phyloP scores from a whole-genome alignment of 2,797 vertebrate species.

The Ctenopoma kingsleyae region DNA sequence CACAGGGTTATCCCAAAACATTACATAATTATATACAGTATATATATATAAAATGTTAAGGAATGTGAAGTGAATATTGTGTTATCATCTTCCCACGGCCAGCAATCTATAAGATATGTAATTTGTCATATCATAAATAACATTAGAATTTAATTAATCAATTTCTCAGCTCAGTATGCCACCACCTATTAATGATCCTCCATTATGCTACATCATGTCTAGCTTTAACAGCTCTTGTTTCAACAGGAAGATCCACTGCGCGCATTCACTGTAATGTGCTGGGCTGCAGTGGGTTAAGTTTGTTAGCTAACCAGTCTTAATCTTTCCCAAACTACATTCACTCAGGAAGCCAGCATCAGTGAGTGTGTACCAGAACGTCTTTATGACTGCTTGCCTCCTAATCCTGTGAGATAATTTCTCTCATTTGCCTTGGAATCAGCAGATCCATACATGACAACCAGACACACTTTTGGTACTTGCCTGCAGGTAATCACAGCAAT shows the following conservation, averaged over 20 bases:
- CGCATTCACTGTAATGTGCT: no score
- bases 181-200: neutral
- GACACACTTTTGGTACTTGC: neutral
- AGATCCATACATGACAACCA: neutral
- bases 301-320: constrained; percentile 12
- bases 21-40: no score
- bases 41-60: no score
- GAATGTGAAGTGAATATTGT: no score
- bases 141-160: no score
- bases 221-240: no score
- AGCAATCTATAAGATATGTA: no score
- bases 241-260: no score
- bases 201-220: neutral
- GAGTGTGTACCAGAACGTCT: constrained; percentile 11
- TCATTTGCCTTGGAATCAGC: neutral
- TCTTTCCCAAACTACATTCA: constrained; percentile 13
- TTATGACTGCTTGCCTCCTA: constrained; percentile 18
- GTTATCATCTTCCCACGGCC: no score
- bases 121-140: no score
- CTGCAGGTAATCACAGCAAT: constrained; percentile 9
- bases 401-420: constrained; percentile 17
- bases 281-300: neutral
- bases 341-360: neutral
- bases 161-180: no score
- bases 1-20: neutral